Base-by-base conservation (phyloP, 2,113 vertebrate species). In the Pseudorasbora parva region DNA sequence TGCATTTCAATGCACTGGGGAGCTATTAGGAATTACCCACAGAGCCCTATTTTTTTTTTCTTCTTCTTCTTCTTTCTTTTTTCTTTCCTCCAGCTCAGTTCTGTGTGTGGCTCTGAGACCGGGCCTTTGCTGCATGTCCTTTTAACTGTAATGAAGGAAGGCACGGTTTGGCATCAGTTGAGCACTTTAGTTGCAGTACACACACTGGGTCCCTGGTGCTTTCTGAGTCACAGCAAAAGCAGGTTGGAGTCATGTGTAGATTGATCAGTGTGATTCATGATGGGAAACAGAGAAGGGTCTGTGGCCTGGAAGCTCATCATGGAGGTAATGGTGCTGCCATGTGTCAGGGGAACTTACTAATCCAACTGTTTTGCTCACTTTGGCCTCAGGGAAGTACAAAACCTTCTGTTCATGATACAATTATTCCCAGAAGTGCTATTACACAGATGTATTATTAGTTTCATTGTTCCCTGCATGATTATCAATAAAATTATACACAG, bases 101-200 rank as follows among this genome's bases (percentile, higher is more conserved):
- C 64, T 78, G 27, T 56, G 23, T 64, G 64, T 68, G 45, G 78
- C 19, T 66, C 25, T 27, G 33, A 78, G 75, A 23, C 33, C 37
- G 17, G 77, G 62, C 57, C 15, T 66, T 30, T 81, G 62, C 27
- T 33, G 64, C 30, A 4, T 69, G 79, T 81, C 64, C 64, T 68
- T 81, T 81, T 54, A 81, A 81, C 45, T 68, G 11, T 81, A 81
- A 81, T 81, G 49, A 81, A 81, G 66, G 37, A 64, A 80, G 76
- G 47, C 59, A 66, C n/a, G 17, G 56, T 59, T 56, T 78, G 73
- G 64, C 43, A 72, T 71, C 73, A 83, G 69, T 51, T 37, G 51
- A 78, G 25, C 54, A 78, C 78, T 87, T 81, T 83, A 33, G 49
- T 69, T 33, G 68, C 54, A 8, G 23, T 66, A 54, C 66, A 78